Evolutionary conservation across 2,888 invertebrate genomes (phyloP).

Genomic region (Melanargia galathea): DNA sequence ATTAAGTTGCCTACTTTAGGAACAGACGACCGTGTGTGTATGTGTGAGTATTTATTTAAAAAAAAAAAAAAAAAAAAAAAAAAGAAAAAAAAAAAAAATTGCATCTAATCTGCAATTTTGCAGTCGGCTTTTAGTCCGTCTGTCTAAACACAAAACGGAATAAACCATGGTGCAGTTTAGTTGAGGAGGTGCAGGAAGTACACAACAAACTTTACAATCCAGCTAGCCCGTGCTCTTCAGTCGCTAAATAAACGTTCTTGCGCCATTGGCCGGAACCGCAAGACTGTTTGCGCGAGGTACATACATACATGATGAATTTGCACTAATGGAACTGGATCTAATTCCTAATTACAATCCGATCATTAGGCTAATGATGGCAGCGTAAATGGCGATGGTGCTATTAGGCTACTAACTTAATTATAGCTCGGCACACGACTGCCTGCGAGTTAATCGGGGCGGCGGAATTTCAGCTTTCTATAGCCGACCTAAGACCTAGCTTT

Average conservation of each 20-base stretch:
- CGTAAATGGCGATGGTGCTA: slow-evolving; percentile 63
- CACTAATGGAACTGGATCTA: slow-evolving; percentile 23
- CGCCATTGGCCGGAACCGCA: slow-evolving; percentile 5
- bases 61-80: no score
- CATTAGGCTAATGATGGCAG: slow-evolving; percentile 60
- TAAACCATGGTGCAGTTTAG: no score
- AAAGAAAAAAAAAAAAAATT: no score
- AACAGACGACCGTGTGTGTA: no score
- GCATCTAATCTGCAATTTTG: no score
- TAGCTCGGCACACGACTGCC: slow-evolving; percentile 36
- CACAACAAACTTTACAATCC: no score
- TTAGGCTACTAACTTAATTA: slow-evolving; percentile 67
- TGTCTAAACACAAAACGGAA: no score
- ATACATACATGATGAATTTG: slow-evolving; percentile 19
- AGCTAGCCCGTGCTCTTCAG: not conserved
- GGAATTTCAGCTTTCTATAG: slow-evolving; percentile 31
- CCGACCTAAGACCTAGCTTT: slow-evolving; percentile 34
- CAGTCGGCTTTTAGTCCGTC: no score
- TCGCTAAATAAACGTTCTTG: not conserved
- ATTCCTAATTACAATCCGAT: slow-evolving; percentile 47
- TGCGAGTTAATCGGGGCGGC: slow-evolving; percentile 21
- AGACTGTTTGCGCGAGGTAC: slow-evolving; percentile 16
- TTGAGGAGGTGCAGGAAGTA: no score
- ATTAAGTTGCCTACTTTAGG: no score
- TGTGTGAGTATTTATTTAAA: no score